Conservation (phyloP, 2,113 vertebrate genomes). For the Ondatra zibethicus region DNA sequence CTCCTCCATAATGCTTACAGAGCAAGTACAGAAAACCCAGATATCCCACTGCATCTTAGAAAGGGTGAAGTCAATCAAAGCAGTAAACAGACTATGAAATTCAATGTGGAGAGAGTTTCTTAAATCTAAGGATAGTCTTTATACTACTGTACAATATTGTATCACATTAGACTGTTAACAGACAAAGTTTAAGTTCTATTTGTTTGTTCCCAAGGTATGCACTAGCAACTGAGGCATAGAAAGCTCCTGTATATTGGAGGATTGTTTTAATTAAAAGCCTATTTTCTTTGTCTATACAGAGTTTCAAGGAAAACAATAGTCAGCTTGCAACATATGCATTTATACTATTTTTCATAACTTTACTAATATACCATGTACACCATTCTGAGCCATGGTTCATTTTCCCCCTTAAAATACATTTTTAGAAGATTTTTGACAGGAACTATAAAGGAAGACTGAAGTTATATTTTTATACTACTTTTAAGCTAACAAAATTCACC, state of each 20-base stretch:
- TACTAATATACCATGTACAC: not conserved
- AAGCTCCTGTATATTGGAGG: not conserved
- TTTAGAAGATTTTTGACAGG: not conserved
- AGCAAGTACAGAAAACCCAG: not conserved
- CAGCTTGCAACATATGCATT: not conserved
- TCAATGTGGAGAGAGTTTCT: not conserved
- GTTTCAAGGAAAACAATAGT: slow-evolving; percentile 18
- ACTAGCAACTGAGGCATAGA: not conserved
- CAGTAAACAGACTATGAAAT: not conserved
- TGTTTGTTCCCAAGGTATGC: not conserved
- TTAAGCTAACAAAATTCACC: slow-evolving; percentile 10
- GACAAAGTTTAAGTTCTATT: slow-evolving; percentile 17
- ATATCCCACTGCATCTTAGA: not conserved
- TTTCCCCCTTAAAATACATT: slow-evolving; percentile 4
- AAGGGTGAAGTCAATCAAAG: not conserved
- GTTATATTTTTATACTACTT: not conserved
- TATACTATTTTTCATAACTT: not conserved
- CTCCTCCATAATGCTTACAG: not conserved
- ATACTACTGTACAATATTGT: not conserved
- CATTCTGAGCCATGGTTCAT: not conserved
- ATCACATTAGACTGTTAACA: slow-evolving; percentile 32
- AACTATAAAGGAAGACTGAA: not conserved
- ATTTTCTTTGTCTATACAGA: slow-evolving; percentile 16
- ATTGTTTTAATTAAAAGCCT: not conserved
- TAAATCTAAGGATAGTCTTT: slow-evolving; percentile 8